Evolutionary conservation across 2,113 vertebrate genomes (phyloP), one percentile per base, ranked within the genome.

Genomic region (Hyla sarda): DNA sequence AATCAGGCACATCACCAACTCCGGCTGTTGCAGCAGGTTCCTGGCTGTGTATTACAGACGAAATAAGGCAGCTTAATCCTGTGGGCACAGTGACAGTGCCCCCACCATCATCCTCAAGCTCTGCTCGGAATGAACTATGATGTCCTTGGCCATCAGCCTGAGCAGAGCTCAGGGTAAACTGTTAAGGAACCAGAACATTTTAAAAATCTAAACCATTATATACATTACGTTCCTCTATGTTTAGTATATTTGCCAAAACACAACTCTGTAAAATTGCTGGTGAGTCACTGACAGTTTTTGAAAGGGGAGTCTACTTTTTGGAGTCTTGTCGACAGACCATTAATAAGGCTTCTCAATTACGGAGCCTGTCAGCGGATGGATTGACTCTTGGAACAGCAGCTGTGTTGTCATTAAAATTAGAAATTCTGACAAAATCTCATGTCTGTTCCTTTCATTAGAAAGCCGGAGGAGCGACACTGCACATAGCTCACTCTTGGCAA

Each of bases 401-500:
- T 71, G 81, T 71, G 60, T 71, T 71, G 62, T 82, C 81, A 82
- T 82, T 71, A 82, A 82, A 82, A 82, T 82, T 62, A 71, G 62
- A 82, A 82, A 71, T 71, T 28, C 62, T 52, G 62, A 67, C 45
- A 69, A 71, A 82, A 82, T 81, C 78, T 81, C 58, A 28, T 47
- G 81, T 45, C 81, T 82, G 81, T 82, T 82, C 65, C 45, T 41
- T 50, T 71, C 62, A 82, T 69, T 71, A 69, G 45, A 8, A 28
- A 82, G 17, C 60, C 23, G 80, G 25, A 50, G 60, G 48, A 67
- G 52, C 45, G 5, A 32, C 60, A 28, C n/a, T 0, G 50, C 25
- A 28, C 19, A 34, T 65, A 28, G n/a, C 58, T 47, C 78, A 62
- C 56, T 56, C 58, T 25, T 62, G 34, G 78, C 56, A 62, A 47